phyloP scores from a whole-genome alignment of 2,888 invertebrate species.

The Andrena chrysosceles region DNA sequence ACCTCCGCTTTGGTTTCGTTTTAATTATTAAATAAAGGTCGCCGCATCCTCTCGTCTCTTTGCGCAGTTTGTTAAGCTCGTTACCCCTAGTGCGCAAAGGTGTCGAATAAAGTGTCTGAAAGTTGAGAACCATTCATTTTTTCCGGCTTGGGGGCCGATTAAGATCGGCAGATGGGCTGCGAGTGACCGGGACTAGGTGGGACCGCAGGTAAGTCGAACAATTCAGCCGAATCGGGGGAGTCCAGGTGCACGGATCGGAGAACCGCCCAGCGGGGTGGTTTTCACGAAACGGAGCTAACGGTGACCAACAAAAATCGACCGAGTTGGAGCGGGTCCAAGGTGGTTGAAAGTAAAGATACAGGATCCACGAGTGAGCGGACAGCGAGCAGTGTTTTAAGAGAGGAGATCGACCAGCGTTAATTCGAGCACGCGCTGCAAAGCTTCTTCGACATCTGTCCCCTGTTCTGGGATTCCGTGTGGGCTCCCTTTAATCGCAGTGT shows the following conservation, averaged over 20 bases:
- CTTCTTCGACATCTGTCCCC: constrained; percentile 25
- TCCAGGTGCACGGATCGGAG: constrained; percentile 31
- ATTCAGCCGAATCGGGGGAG: constrained; percentile 13
- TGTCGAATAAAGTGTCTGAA: not conserved
- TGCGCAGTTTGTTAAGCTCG: no score
- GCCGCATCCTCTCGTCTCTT: no score
- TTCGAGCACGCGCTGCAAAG: constrained; percentile 28
- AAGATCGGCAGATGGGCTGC: constrained; percentile 50
- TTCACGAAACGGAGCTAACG: constrained; percentile 3
- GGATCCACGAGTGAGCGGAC: not conserved
- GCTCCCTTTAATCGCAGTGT: not conserved
- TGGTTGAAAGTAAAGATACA: constrained; percentile 35
- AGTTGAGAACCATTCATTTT: constrained; percentile 28
- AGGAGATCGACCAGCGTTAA: constrained; percentile 16
- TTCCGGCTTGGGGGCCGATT: not conserved
- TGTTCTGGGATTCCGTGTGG: not conserved
- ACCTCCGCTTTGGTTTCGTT: no score
- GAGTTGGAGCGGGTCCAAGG: constrained; percentile 58
- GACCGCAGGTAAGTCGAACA: constrained; percentile 50
- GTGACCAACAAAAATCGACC: constrained; percentile 39
- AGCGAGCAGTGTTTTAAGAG: not conserved
- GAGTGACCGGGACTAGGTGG: not conserved
- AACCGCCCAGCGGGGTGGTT: constrained; percentile 11
- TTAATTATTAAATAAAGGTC: no score
- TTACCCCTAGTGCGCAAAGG: not conserved